Conservation (phyloP, 2,888 invertebrate species). For the Chrysolina americana region DNA sequence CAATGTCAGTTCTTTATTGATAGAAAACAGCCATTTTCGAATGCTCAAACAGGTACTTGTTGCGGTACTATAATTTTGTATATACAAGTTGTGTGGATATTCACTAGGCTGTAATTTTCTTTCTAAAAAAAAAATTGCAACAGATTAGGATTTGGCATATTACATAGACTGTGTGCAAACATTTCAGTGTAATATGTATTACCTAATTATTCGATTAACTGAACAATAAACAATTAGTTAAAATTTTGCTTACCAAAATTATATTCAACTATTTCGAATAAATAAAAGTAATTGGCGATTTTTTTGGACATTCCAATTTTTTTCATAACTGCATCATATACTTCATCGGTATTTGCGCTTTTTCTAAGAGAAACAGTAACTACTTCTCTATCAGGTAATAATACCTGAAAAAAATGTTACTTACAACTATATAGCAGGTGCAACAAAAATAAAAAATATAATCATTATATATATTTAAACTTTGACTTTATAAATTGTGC, state of each 20-base stretch:
- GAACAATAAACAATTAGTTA: no score
- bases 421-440: background rate
- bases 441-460: slow-evolving; percentile 11
- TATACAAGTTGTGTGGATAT: slow-evolving; percentile 97
- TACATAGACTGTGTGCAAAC: no score
- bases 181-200: no score
- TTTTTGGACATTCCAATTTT: slow-evolving; percentile 87
- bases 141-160: no score
- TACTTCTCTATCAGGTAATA: slow-evolving; percentile 93
- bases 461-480: no score
- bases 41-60: slow-evolving; percentile 94
- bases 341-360: slow-evolving; percentile 91
- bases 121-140: slow-evolving; percentile 73
- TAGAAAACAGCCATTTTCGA: slow-evolving; percentile 89
- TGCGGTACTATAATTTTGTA: slow-evolving; percentile 99
- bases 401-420: slow-evolving; percentile 69
- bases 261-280: slow-evolving; percentile 97
- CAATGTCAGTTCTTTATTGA: slow-evolving; percentile 78
- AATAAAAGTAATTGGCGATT: slow-evolving; percentile 91
- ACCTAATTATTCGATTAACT: no score
- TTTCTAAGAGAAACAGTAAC: slow-evolving; percentile 90
- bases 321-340: slow-evolving; percentile 89
- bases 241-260: slow-evolving; percentile 87
- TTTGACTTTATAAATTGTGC: no score
- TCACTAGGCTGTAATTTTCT: slow-evolving; percentile 94